These are phyloP conservation scores for Danionella cerebrum DNA, from an alignment of 2,113 vertebrate genomes.

Conservation along the genomic window DNA sequence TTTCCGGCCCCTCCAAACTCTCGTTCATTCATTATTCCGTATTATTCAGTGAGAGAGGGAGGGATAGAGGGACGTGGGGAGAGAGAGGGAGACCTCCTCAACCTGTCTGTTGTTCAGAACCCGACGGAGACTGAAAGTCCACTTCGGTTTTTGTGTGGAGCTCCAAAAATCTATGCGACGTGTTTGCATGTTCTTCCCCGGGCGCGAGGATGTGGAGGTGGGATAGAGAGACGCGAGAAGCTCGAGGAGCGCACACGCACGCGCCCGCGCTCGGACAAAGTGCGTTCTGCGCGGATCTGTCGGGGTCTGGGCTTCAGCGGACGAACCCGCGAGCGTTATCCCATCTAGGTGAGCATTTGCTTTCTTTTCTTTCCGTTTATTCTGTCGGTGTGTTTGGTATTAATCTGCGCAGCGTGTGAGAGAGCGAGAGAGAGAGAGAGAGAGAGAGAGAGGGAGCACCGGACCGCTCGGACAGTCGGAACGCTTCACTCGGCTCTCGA, in stretches of 20 bases:
- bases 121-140: conserved; percentile 64
- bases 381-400: conserved; percentile 42
- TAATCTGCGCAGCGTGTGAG: conserved; percentile 49
- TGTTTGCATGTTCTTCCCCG: conserved; percentile 76
- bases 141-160: conserved; percentile 91
- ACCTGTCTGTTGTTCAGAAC: conserved; percentile 6
- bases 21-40: conserved; percentile 34
- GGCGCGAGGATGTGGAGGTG: conserved; percentile 79
- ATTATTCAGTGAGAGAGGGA: conserved; percentile 1
- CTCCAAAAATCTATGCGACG: conserved; percentile 81
- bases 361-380: conserved; percentile 11
- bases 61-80: no score
- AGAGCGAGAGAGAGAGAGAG: no score
- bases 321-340: conserved; percentile 14
- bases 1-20: conserved; percentile 41
- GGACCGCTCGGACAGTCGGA: conserved; percentile 64
- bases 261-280: conserved; percentile 60
- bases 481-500: conserved; percentile 57
- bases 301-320: conserved; percentile 45
- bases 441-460: no score
- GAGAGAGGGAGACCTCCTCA: conserved; percentile 18
- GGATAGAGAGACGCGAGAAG: conserved; percentile 68
- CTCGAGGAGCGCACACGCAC: conserved; percentile 61
- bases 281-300: conserved; percentile 51
- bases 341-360: conserved; percentile 30